phyloP scores from a whole-genome alignment of 2,888 invertebrate genomes.

The Spilarctia lutea region DNA sequence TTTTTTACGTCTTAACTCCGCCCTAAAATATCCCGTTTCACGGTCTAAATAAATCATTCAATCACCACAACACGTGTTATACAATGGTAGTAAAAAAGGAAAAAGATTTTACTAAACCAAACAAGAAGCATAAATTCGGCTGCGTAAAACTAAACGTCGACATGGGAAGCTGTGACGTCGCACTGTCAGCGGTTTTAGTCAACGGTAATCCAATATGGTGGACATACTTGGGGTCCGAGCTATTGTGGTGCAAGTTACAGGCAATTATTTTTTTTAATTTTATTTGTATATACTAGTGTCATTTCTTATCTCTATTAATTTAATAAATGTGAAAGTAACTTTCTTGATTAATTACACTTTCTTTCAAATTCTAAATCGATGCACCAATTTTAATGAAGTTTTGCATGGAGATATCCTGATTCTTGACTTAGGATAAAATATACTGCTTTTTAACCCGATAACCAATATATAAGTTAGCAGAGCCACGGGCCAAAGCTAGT shows the following conservation, averaged over 20 bases:
- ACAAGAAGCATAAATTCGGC: constrained; percentile 47
- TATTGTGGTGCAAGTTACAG: constrained; percentile 13
- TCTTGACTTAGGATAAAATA: too few species aligned
- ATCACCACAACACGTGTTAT: constrained; percentile 36
- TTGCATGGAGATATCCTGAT: too few species aligned
- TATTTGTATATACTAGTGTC: not conserved
- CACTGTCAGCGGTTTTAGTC: constrained; percentile 74
- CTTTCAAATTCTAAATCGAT: not conserved
- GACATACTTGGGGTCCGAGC: constrained; percentile 42
- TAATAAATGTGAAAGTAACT: not conserved
- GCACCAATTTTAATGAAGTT: not conserved
- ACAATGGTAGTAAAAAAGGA: constrained; percentile 41
- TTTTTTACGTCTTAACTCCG: constrained; percentile 12
- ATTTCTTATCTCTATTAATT: not conserved
- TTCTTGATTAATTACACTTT: too few species aligned
- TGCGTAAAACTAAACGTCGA: constrained; percentile 41
- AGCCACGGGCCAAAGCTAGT: too few species aligned
- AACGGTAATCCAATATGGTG: constrained; percentile 77
- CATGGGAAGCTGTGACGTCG: constrained; percentile 58
- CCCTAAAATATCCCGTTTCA: constrained; percentile 17
- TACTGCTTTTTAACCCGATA: too few species aligned
- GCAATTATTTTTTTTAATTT: not conserved
- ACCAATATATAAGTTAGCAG: too few species aligned
- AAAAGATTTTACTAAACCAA: constrained; percentile 40
- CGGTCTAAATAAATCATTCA: constrained; percentile 35